phyloP scores from a whole-genome alignment of 2,113 vertebrate species.

The Pachycephala philippinensis region DNA sequence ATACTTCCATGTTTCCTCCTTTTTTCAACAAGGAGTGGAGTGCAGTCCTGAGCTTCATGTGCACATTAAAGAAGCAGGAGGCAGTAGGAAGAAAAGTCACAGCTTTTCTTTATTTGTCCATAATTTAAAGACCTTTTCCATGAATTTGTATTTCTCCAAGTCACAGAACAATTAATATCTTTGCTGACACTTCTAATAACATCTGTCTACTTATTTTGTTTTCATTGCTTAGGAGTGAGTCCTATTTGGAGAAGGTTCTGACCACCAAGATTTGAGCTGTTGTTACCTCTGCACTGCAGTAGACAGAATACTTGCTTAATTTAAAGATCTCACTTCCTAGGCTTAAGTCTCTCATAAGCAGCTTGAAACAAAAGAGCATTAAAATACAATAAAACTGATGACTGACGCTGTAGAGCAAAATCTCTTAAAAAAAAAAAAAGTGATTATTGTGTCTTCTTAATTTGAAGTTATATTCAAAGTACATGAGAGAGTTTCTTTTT shows the following conservation, averaged over 20 bases:
- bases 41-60: neutral
- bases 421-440: neutral
- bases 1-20: neutral
- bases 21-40: neutral
- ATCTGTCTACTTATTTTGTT: neutral
- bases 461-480: neutral
- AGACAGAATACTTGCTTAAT: neutral
- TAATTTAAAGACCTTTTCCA: neutral
- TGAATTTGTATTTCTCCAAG: neutral
- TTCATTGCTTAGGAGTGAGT: neutral
- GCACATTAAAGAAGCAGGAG: neutral
- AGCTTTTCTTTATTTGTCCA: neutral
- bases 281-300: neutral
- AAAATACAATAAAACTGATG: neutral
- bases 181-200: neutral
- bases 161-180: neutral
- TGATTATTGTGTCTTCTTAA: neutral
- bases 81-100: neutral
- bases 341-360: neutral
- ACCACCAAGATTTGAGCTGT: neutral
- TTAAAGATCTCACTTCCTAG: neutral
- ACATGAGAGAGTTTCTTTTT: neutral
- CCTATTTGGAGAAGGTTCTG: neutral
- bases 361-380: neutral
- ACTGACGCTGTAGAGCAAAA: neutral